Evolutionary conservation across 2,888 invertebrate species (phyloP), one percentile per base, ranked within the genome.

Genomic region (Notodonta dromedarius): DNA sequence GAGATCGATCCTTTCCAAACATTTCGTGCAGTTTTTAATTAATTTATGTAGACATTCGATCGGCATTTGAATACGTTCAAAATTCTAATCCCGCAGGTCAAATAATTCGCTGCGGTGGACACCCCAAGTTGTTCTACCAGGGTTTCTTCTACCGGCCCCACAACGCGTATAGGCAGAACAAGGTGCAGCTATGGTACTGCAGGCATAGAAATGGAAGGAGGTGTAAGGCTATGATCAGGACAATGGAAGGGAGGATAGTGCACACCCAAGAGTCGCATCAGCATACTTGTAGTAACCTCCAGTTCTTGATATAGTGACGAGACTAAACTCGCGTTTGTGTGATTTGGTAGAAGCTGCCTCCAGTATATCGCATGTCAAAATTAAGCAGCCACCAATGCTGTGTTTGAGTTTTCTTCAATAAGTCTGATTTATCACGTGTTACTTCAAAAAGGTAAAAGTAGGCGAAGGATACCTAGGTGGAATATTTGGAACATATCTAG

Each of bases 181-280:
- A 66, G 35, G 48, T 74, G n/a, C 87, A 86, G 62, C 67, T 86
- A 0, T 87, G 87, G 87, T 87, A 87, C 72, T 87, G 87, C 67
- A 78, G 71, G 12, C 74, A 76, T 46, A 72, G 84, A 57, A 74
- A 62, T 24, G 63, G 71, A 12, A 67, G 64, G 0, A 71, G 71
- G 8, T 74, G 74, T 62, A 69, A 39, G 12, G 65, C 60, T 5
- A 65, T 68, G 74, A 67, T 70, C n/a, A 63, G 66, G 52, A 74
- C 74, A 5, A 7, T 73, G n/a, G 74, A 71, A 0, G 74, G 71
- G 0, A 58, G 42, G 4, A 63, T 74, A 42, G 40, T 69, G 1
- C 40, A 51, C 4, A 39, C 54, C 5, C 16, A 16, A 0, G 46
- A 63, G 16, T 14, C 32, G 12, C 60, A 48, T 8, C 50, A 44